These are phyloP conservation scores for Akabosia matsudoensis DNA, from an alignment of 1,140 invertebrate genomes.

Conservation along the genomic window DNA sequence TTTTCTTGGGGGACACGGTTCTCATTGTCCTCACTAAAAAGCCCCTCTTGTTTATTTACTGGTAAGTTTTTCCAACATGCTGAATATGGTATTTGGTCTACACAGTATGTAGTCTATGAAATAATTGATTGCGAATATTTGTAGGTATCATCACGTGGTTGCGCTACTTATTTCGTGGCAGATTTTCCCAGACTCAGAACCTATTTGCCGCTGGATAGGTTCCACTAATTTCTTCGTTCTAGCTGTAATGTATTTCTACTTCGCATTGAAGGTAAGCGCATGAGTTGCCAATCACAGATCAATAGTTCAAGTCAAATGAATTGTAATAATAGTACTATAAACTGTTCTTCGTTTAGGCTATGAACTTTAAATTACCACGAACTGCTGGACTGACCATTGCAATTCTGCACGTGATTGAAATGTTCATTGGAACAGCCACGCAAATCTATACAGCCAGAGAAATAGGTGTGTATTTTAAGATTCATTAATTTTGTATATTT, in stretches of 20 bases:
- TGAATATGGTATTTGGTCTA: background rate
- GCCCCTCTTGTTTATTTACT: slow-evolving; percentile 33
- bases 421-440: slow-evolving; percentile 31
- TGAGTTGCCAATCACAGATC: too few species aligned
- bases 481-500: background rate
- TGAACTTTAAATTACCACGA: slow-evolving; percentile 28
- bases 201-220: slow-evolving; percentile 30
- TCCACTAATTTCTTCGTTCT: slow-evolving; percentile 30
- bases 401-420: slow-evolving; percentile 34
- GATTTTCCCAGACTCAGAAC: slow-evolving; percentile 25
- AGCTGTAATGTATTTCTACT: slow-evolving; percentile 23
- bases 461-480: slow-evolving; percentile 19
- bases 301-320: background rate
- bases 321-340: background rate
- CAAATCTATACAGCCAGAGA: slow-evolving; percentile 33
- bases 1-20: slow-evolving; percentile 29
- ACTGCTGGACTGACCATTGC: slow-evolving; percentile 25
- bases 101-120: too few species aligned
- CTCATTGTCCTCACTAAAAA: slow-evolving; percentile 32
- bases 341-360: slow-evolving; percentile 23
- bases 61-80: slow-evolving; percentile 7
- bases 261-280: slow-evolving; percentile 17
- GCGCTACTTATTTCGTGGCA: slow-evolving; percentile 27
- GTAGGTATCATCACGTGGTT: slow-evolving; percentile 35
- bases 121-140: background rate